Base-by-base conservation (phyloP, 2,797 vertebrate species). In the Mergus octosetaceus region DNA sequence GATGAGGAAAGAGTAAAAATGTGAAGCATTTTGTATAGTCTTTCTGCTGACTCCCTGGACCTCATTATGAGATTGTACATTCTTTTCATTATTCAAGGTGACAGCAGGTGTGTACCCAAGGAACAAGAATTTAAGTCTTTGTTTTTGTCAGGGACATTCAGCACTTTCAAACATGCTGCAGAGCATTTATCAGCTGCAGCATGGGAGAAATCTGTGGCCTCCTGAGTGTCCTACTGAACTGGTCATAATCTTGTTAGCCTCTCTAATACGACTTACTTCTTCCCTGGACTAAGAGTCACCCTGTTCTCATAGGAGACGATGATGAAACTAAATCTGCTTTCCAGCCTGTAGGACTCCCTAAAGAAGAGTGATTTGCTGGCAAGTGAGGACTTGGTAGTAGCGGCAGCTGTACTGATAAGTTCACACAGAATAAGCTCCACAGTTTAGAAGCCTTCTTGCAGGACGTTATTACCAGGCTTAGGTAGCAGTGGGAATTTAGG, bases 231-330 rank as follows among this genome's bases (percentile, higher is more conserved):
- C 92, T 89, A 89, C 92, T 90, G 86, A 94, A 90, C 94, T 69
- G 84, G 39, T 57, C 32, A 28, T 94, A 95, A 96, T 90, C 93
- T 81, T 41, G 45, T 91, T 95, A 90, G 69, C 78, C 77, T 87
- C 41, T 9, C 73, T 95, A 95, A 94, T 94, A 84, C 1, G 60
- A 95, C 93, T 93, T 94, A 93, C 83, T 96, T 90, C 89, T 95
- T 76, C 70, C 45, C 77, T 36, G 93, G 64, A 57, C 91, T 84
- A 27, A 64, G 71, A 93, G 80, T 88, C 80, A 90, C 36, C 91
- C 77, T 70, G 77, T 53, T 45, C 70, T 87, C 81, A 72, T 2
- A 39, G 64, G 27, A 91, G 85, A 70, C 3, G 11, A 79, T 85
- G 85, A 79, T 36, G 76, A 68, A 90, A 88, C 64, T 25, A 82